A percentile compares a stretch with the other conserved stretches of the same genome.
These are phyloP conservation scores for Scyliorhinus canicula DNA, from an alignment of 2,797 vertebrate genomes.

Conservation along the genomic window DNA sequence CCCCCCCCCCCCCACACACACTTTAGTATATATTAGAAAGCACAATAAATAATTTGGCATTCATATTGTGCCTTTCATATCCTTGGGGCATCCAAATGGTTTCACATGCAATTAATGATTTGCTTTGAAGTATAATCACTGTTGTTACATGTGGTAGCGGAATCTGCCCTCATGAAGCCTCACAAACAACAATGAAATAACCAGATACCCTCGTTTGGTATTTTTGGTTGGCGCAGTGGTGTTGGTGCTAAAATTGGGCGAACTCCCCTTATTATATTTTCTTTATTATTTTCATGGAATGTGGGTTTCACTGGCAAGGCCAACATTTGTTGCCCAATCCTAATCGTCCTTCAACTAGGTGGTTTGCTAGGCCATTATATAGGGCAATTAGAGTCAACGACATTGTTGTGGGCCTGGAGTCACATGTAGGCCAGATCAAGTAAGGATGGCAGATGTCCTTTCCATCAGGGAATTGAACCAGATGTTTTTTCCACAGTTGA, in stretches of 20 bases:
- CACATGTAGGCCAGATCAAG: too few relatives aligned
- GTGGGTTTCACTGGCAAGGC: too few relatives aligned
- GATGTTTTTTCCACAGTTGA: too few relatives aligned
- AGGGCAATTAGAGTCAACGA: too few relatives aligned
- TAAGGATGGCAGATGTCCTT: too few relatives aligned
- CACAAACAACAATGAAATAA: background rate
- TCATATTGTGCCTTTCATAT: background rate
- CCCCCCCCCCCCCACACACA: background rate
- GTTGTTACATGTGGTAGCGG: background rate
- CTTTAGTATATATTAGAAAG: background rate
- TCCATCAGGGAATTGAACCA: too few relatives aligned
- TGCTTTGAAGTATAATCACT: background rate
- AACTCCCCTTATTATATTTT: background rate
- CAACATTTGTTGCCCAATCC: too few relatives aligned
- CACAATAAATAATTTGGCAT: background rate
- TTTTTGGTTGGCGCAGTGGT: background rate
- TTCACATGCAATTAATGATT: background rate
- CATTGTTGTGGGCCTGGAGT: too few relatives aligned
- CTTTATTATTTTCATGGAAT: too few relatives aligned
- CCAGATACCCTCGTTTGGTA: background rate
- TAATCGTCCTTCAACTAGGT: too few relatives aligned
- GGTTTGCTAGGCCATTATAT: too few relatives aligned
- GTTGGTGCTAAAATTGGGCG: background rate
- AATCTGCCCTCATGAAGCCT: background rate
- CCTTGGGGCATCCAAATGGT: background rate